Conservation (phyloP, 2,888 invertebrate genomes). For the Abrostola tripartita region DNA sequence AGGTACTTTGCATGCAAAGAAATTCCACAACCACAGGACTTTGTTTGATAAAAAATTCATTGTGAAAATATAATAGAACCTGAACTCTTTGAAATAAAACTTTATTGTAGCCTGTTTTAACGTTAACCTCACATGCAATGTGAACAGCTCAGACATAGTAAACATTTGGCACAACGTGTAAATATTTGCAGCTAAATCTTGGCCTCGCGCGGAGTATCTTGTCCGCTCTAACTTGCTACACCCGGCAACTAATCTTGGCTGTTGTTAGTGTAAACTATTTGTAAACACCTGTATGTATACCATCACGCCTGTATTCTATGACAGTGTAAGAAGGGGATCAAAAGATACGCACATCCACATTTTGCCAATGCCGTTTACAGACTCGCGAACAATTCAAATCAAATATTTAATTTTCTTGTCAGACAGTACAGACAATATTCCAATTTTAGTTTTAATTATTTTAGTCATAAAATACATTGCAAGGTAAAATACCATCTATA, state of each 20-base stretch:
- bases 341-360: no score
- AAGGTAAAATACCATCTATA: no score
- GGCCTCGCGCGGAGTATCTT: not conserved
- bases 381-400: no score
- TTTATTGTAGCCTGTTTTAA: slow-evolving; percentile 23
- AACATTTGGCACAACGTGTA: slow-evolving; percentile 9
- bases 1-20: slow-evolving; percentile 15
- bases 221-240: not conserved
- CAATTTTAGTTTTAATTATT: no score
- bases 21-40: slow-evolving; percentile 6
- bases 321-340: no score
- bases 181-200: slow-evolving; percentile 3
- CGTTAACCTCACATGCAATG: slow-evolving; percentile 34
- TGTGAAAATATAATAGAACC: slow-evolving; percentile 25
- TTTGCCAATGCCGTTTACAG: no score
- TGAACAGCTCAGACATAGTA: slow-evolving; percentile 9
- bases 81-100: slow-evolving; percentile 17
- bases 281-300: not conserved
- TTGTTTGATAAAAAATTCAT: slow-evolving; percentile 13
- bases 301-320: not conserved
- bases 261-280: not conserved
- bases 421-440: no score
- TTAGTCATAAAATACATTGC: no score
- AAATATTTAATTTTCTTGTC: no score
- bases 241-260: not conserved